phyloP scores from a whole-genome alignment of 2,113 vertebrate species.

The Corvus cornix region DNA sequence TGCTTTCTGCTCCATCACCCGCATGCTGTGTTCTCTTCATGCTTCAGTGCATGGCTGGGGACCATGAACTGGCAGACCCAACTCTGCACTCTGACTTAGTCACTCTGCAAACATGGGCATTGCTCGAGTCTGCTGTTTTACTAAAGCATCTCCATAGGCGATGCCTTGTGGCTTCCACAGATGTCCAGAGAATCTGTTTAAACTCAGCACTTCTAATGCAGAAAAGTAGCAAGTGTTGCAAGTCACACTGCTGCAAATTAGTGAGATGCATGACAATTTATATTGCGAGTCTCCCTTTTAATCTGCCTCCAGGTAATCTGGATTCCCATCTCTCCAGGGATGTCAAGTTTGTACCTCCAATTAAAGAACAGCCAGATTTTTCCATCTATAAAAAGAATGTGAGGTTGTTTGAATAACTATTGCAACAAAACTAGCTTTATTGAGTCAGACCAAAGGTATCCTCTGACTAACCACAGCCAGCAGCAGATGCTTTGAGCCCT shows the following conservation, averaged over 20 bases:
- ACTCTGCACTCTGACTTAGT: background rate
- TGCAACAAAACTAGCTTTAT: slow-evolving; percentile 2
- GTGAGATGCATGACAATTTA: background rate
- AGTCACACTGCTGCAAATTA: background rate
- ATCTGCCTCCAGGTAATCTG: background rate
- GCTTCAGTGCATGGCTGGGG: background rate
- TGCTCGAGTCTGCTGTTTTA: background rate
- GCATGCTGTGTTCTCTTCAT: background rate
- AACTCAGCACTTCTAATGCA: background rate
- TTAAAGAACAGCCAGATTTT: background rate
- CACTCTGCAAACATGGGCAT: background rate
- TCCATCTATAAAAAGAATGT: background rate
- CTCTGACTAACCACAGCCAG: background rate
- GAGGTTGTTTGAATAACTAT: background rate
- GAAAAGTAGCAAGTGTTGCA: background rate
- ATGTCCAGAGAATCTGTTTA: background rate
- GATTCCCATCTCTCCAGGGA: background rate
- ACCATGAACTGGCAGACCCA: background rate
- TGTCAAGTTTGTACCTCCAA: background rate
- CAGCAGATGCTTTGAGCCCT: background rate
- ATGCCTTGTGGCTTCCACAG: background rate
- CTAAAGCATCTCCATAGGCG: background rate
- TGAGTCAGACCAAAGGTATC: background rate
- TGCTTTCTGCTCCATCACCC: background rate
- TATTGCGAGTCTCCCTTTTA: background rate